Evolutionary conservation across 2,113 vertebrate species (phyloP), one percentile per base, ranked within the genome.

Genomic region (Dicrurus megarhynchus): DNA sequence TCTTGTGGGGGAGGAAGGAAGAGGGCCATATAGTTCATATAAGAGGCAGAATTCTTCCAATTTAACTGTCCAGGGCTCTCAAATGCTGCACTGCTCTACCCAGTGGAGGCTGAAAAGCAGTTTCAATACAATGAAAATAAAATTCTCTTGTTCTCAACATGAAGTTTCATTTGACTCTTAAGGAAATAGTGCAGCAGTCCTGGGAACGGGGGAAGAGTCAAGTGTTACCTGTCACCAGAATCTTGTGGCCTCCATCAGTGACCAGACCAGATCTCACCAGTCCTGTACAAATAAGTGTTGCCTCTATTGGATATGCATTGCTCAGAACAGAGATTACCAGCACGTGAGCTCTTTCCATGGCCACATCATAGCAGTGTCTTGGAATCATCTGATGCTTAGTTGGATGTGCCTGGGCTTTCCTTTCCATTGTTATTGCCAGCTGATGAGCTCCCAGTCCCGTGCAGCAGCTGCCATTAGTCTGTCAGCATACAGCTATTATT

Each of bases 401-500:
- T 59, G 55, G 55, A 61, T 33, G 11, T 61, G 26, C 67, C 53
- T 56, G 42, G 33, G 23, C 12, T 90, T 76, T 60, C 53, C 65
- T 95, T 89, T 26, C 26, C 11, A 9, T 63, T 86, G 65, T 50
- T 84, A 24, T 10, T 85, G 37, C 55, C 81, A 69, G 33, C 46
- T 85, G 53, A 53, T 88, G 85, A 83, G 64, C 57, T 93, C 53
- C 32, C 0, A 0, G 73, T 61, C 55, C 77, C 7, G 3, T 2
- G 1, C 64, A 95, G 76, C 79, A 86, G 71, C 79, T 85, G 49
- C 30, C 68, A 35, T 47, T 76, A 75, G 20, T 92, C 90, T 90
- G 63, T 86, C 83, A 86, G 44, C 47, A n/a, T 52, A 10, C 3
- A 83, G 50, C 42, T 69, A 6, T 50, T 78, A 88, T 55, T 83